Base-by-base conservation (phyloP, 2,888 invertebrate species). In the Blastobasis lacticolella region DNA sequence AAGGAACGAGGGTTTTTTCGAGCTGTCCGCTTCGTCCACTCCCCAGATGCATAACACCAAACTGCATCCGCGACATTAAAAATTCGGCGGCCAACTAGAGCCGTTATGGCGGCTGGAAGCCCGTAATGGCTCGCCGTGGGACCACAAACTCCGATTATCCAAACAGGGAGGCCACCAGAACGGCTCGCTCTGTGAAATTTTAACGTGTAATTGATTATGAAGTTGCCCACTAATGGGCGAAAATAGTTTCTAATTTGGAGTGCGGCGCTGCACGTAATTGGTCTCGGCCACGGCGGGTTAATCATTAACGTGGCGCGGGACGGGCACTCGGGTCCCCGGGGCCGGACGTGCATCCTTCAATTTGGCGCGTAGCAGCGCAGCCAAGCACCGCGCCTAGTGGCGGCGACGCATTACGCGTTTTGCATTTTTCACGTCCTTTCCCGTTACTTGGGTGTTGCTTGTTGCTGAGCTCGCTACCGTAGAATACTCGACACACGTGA, bases 231-330 rank as follows among this genome's bases (percentile, higher is more conserved):
- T 84, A 86, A 86, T 86, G 86, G 86, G 75, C 73, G 82, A 82
- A 84, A 83, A 88, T 87, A 87, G 88, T 86, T 85, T 85, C 87
- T 86, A 88, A 86, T 88, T 86, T 84, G 78, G 81, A 75, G 72
- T 79, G 78, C 73, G 76, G 73, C 71, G 73, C 69, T 63, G 49
- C 67, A 71, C 66, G 75, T 86, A 85, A 86, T 85, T 85, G 84
- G 81, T 78, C 82, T 79, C 78, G 71, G 75, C 23, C 23, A 73
- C 74, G 75, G 72, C 71, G 75, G 69, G 77, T 84, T 83, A 82
- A 86, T 85, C 75, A 86, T 84, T 85, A 78, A 82, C 74, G 71
- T 64, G 64, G 65, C 70, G 69, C 62, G 64, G 63, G 62, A 68
- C 64, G 62, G 61, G 57, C 56, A 69, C 62, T 67, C 61, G 56